These are phyloP conservation scores for Drosophila sproati DNA, from an alignment of 1,140 invertebrate genomes.

Conservation along the genomic window DNA sequence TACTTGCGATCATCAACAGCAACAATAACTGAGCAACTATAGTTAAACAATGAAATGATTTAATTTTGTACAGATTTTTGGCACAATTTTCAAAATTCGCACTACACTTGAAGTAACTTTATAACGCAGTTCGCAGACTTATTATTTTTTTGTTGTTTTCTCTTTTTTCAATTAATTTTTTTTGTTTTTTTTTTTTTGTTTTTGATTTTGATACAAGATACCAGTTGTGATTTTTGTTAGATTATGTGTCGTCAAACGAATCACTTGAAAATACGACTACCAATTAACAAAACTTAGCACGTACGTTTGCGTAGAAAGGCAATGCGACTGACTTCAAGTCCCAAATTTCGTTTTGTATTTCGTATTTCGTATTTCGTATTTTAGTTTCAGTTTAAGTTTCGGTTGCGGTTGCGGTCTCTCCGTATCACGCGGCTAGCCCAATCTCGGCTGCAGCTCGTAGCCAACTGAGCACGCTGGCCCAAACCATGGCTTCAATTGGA, in stretches of 20 bases:
- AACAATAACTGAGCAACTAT: conserved; percentile 4
- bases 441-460: conserved; percentile 74
- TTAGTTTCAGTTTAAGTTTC: conserved; percentile 37
- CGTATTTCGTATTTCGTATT: background rate
- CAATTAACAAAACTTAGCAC: conserved; percentile 77
- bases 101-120: conserved; percentile 34
- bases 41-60: background rate
- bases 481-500: conserved; percentile 39
- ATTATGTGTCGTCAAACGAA: conserved; percentile 35
- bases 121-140: background rate
- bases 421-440: conserved; percentile 73
- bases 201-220: conserved; percentile 3
- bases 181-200: conserved; percentile 42
- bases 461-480: conserved; percentile 61
- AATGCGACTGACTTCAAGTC: conserved; percentile 15
- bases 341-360: conserved; percentile 21
- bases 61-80: conserved; percentile 19
- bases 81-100: conserved; percentile 29
- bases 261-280: conserved; percentile 59
- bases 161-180: conserved; percentile 37
- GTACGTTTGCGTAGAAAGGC: conserved; percentile 47
- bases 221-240: conserved; percentile 42
- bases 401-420: conserved; percentile 40
- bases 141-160: conserved; percentile 31
- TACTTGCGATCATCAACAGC: conserved; percentile 13